A percentile compares a stretch with the other conserved stretches of the same genome.
Evolutionary conservation across 2,888 invertebrate species (phyloP).

Genomic region (Sarcophaga caerulescens): DNA sequence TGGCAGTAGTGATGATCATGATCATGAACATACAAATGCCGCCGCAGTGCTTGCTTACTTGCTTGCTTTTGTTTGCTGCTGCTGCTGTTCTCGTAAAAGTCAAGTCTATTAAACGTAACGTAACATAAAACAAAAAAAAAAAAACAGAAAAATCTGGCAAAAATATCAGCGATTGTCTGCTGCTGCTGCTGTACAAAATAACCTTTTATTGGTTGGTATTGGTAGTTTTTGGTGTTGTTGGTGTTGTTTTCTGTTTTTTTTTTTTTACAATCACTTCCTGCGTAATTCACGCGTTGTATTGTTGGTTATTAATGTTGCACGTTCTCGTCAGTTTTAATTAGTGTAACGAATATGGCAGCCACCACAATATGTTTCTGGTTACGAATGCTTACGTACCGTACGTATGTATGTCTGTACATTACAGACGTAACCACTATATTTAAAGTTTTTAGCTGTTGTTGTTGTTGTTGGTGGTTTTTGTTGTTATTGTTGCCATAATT

Average conservation of each 20-base stretch:
- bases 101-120: slow-evolving; percentile 54
- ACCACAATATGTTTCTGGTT: neutral
- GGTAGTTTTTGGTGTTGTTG: slow-evolving; percentile 24
- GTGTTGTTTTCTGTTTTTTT: neutral
- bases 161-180: slow-evolving; percentile 12
- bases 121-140: neutral
- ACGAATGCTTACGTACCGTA: slow-evolving; percentile 20
- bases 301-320: slow-evolving; percentile 68
- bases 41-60: neutral
- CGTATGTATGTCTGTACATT: slow-evolving; percentile 24
- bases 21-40: neutral
- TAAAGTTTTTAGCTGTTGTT: slow-evolving; percentile 47
- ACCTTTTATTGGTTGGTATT: slow-evolving; percentile 44
- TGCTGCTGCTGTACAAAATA: slow-evolving; percentile 16
- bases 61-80: slow-evolving; percentile 41
- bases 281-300: slow-evolving; percentile 65
- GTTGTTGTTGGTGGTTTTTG: slow-evolving; percentile 35
- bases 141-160: neutral
- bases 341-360: slow-evolving; percentile 61
- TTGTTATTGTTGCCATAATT: slow-evolving; percentile 6
- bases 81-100: slow-evolving; percentile 35
- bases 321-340: slow-evolving; percentile 69
- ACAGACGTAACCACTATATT: slow-evolving; percentile 49
- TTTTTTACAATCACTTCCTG: slow-evolving; percentile 69
- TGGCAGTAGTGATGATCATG: neutral